Percentiles rank a stretch among this genome's conserved stretches.
Conservation (phyloP, 1,140 invertebrate genomes). For the Ceratosolen fusciceps region DNA sequence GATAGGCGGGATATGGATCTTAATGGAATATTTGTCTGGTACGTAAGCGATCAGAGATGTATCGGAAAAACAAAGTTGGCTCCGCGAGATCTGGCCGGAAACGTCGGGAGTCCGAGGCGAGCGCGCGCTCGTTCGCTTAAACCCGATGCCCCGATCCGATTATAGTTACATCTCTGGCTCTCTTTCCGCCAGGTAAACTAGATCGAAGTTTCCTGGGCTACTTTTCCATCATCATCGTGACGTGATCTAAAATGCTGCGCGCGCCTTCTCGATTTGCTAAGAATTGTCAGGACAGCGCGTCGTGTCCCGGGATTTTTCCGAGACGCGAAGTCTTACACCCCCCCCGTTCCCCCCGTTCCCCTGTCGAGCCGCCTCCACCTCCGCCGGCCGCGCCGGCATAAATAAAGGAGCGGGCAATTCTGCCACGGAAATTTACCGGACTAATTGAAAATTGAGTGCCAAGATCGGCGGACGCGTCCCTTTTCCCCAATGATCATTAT, state of each 20-base stretch:
- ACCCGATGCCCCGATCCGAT: neutral
- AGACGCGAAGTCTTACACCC: neutral
- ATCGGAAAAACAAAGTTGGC: conserved; percentile 8
- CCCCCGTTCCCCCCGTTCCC: too few relatives aligned
- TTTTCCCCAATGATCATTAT: neutral
- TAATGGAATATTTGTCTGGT: neutral
- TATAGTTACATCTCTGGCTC: neutral
- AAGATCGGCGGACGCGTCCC: neutral
- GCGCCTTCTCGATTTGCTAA: neutral
- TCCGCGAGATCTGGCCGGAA: neutral
- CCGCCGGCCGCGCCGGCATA: too few relatives aligned
- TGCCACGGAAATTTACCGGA: neutral
- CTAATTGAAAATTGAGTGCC: conserved; percentile 39
- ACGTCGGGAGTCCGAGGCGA: neutral
- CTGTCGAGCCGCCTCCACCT: too few relatives aligned
- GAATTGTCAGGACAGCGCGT: neutral
- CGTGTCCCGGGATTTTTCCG: neutral
- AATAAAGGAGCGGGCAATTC: neutral
- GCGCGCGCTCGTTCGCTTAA: neutral
- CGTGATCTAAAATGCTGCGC: neutral
- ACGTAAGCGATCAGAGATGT: conserved; percentile 23
- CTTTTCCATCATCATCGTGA: neutral
- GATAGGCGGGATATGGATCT: neutral
- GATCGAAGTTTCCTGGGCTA: neutral
- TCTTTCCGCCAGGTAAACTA: neutral